Conservation (phyloP, 2,113 vertebrate species). For the Thinocorus orbignyianus region DNA sequence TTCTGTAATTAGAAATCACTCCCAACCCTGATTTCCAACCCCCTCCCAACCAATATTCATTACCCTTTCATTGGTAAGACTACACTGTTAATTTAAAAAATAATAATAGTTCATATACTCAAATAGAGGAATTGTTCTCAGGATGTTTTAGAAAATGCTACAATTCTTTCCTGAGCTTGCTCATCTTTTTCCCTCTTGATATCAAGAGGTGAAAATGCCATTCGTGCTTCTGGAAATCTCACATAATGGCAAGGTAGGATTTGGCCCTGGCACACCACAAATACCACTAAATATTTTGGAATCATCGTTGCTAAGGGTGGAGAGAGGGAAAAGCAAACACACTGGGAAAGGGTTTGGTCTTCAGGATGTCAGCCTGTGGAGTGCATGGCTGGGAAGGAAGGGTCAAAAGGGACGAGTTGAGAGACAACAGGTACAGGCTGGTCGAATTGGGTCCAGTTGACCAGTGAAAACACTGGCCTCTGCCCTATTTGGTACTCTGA, state of each 20-base stretch:
- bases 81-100: background rate
- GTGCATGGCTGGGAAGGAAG: background rate
- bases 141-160: background rate
- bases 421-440: background rate
- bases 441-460: background rate
- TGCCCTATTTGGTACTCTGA: background rate
- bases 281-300: background rate
- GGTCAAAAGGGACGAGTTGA: background rate
- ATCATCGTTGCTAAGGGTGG: background rate
- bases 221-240: background rate
- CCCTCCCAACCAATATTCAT: background rate
- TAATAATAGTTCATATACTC: background rate
- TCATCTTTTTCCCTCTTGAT: background rate
- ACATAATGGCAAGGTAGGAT: background rate
- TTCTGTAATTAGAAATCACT: background rate
- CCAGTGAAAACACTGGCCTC: background rate
- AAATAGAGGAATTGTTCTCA: background rate
- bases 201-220: background rate
- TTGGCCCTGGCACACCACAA: background rate
- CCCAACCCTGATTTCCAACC: background rate
- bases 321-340: background rate
- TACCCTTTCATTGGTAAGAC: background rate
- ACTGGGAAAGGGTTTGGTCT: background rate
- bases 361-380: background rate
- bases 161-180: background rate